Base-by-base conservation (phyloP, 2,797 vertebrate genomes). In the Scleropages formosus region DNA sequence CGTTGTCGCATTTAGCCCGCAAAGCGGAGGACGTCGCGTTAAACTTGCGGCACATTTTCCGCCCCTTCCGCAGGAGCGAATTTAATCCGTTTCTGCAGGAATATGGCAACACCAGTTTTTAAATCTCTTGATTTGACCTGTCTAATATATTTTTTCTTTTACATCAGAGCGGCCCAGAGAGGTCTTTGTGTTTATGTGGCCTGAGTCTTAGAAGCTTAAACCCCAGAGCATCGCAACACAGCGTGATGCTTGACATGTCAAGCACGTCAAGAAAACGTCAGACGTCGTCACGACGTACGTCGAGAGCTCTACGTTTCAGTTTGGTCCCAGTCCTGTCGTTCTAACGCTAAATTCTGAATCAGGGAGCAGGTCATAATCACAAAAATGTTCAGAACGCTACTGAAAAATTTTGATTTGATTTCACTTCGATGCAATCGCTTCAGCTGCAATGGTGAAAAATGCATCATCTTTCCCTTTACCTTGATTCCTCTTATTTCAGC, bases 401-500 rank as follows among this genome's bases (percentile, higher is more conserved):
- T 47, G 13, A 59, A 66, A 31, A 27, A 12, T 51, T 56, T 26
- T 27, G 24, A 15, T 39, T 79, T 81, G 62, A 80, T 62, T 53
- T 71, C 53, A 39, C 13, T 47, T 66, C 18, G 56, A 66, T 24
- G 77, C 47, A 20, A 8, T 24, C 53, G 20, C 65, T 77, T 10
- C 46, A 24, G 51, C 78, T 80, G 51, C 53, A 6, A 75, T 20
- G 24, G 69, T 51, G 77, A 72, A 76, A 65, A 72, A n/a, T 65
- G 46, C 22, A 31, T 59, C 20, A 6, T 72, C 51, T n/a, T 72
- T 20, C n/a, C 44, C 64, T n/a, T 44, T 49, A 16, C 8, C 31
- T 39, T 56, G 44, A 22, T 22, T 9, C 53, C 31, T 20, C 16
- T 31, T 24, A 26, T 18, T 0, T 24, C 60, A 60, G 60, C 18